Evolutionary conservation across 1,140 invertebrate genomes (phyloP).

Genomic region (Drosophila suzukii): DNA sequence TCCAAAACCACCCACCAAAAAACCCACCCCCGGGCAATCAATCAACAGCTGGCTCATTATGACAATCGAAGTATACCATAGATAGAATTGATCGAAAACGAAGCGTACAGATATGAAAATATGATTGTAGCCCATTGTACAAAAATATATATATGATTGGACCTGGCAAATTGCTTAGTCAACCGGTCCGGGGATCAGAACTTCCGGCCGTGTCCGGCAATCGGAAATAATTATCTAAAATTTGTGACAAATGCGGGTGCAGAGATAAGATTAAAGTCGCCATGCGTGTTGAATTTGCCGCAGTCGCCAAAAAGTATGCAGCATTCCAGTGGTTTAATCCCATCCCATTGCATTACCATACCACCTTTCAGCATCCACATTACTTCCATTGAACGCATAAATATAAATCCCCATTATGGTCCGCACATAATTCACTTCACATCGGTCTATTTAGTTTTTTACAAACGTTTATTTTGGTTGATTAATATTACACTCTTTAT

Average conservation of each 20-base stretch:
- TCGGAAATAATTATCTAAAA: slow-evolving; percentile 71
- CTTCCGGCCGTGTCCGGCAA: slow-evolving; percentile 51
- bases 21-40: slow-evolving; percentile 59
- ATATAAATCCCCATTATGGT: slow-evolving; percentile 29
- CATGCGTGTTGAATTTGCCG: slow-evolving; percentile 13
- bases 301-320: slow-evolving; percentile 60
- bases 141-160: slow-evolving; percentile 42
- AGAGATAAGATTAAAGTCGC: slow-evolving; percentile 66
- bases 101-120: slow-evolving; percentile 19
- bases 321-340: not conserved
- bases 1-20: not conserved
- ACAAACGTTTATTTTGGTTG: slow-evolving; percentile 44
- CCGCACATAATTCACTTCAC: not conserved
- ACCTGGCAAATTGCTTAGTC: slow-evolving; percentile 48
- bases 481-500: slow-evolving; percentile 61
- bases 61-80: slow-evolving; percentile 44
- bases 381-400: slow-evolving; percentile 1
- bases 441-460: slow-evolving; percentile 27
- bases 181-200: slow-evolving; percentile 27
- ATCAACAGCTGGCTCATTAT: slow-evolving; percentile 69
- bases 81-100: slow-evolving; percentile 13
- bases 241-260: slow-evolving; percentile 48
- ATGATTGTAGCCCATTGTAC: slow-evolving; percentile 36
- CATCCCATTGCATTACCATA: not conserved
- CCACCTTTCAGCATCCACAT: slow-evolving; percentile 1